Conservation (phyloP, 1,140 invertebrate genomes). For the Panagrolaimus sp. region DNA sequence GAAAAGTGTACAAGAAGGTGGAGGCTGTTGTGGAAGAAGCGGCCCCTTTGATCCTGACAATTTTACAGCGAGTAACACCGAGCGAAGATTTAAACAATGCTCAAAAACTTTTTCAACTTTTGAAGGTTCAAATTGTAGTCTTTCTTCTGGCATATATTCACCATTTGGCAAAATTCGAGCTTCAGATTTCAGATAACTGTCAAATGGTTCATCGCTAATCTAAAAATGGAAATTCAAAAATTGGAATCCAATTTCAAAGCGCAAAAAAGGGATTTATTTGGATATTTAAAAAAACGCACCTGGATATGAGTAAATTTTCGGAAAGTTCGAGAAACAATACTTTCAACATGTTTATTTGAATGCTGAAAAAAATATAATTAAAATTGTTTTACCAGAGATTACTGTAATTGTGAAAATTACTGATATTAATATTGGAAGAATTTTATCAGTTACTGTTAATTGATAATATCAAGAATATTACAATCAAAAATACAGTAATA, state of each 20-base stretch:
- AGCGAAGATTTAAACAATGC: constrained; percentile 16
- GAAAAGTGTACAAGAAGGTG: neutral
- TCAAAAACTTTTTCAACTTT: constrained; percentile 7
- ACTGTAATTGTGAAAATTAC: no score
- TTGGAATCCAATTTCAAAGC: neutral
- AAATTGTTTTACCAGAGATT: no score
- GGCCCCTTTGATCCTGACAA: constrained; percentile 18
- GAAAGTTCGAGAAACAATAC: neutral
- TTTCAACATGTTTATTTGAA: neutral
- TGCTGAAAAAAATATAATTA: neutral
- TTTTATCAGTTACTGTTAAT: no score
- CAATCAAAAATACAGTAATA: no score
- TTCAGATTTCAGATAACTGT: constrained; percentile 18
- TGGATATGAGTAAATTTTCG: constrained; percentile 12
- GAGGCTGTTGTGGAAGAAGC: neutral
- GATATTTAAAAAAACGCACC: neutral
- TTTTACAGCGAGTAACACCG: constrained; percentile 7
- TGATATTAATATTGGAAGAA: no score
- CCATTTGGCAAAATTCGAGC: neutral
- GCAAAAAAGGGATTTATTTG: no score
- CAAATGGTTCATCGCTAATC: constrained; percentile 27
- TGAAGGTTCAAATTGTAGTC: constrained; percentile 18
- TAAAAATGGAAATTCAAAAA: constrained; percentile 4
- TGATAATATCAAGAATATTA: no score
- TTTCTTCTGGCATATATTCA: constrained; percentile 3